phyloP scores from a whole-genome alignment of 2,113 vertebrate genomes.

The Callaeas wilsoni region DNA sequence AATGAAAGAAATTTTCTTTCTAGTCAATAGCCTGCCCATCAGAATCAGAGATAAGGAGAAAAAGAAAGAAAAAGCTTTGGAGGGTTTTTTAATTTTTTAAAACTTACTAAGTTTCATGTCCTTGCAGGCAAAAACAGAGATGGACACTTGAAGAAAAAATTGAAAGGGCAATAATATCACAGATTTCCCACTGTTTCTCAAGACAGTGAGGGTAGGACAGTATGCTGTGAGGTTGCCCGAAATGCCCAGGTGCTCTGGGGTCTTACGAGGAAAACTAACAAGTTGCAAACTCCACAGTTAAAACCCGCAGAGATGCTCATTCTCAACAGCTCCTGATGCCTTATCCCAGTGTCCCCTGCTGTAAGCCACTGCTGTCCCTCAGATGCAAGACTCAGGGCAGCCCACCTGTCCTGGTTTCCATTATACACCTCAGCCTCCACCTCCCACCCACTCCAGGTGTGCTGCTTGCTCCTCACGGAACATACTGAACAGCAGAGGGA shows the following conservation, averaged over 20 bases:
- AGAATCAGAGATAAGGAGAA: background rate
- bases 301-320: background rate
- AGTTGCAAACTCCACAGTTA: background rate
- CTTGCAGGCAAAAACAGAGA: background rate
- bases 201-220: background rate
- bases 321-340: background rate
- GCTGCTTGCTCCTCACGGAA: fast-evolving
- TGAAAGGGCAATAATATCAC: background rate
- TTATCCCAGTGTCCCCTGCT: background rate
- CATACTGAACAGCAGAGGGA: background rate
- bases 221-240: background rate
- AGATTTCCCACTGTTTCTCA: background rate
- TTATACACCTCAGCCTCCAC: background rate
- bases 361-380: background rate
- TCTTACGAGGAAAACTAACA: background rate
- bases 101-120: background rate
- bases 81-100: background rate
- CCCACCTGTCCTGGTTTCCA: background rate
- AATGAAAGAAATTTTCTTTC: background rate
- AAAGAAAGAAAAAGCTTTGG: background rate
- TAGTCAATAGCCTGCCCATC: background rate
- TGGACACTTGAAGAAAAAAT: background rate
- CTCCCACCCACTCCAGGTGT: background rate
- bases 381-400: background rate
- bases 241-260: no score